Conservation (phyloP, 2,113 vertebrate species). For the Pterocles orientalis region DNA sequence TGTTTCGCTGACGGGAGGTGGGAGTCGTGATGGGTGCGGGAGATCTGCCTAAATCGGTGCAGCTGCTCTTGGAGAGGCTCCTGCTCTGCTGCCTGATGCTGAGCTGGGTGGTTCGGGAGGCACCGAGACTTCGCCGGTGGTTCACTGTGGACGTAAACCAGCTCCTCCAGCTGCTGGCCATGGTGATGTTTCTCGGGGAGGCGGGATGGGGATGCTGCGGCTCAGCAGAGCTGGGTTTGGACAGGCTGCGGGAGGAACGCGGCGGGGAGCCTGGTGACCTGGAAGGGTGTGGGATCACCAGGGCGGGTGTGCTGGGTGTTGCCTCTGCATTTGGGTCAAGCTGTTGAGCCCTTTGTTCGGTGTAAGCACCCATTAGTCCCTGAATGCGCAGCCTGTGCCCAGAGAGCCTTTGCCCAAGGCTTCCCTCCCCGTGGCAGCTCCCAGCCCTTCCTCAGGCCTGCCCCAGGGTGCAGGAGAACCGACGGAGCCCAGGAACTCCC, state of each 20-base stretch:
- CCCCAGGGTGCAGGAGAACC: neutral
- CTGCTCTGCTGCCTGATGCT: neutral
- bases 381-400: neutral
- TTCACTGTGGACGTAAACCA: neutral
- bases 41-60: neutral
- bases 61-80: neutral
- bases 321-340: neutral
- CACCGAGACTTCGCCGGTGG: neutral
- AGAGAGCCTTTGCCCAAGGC: neutral
- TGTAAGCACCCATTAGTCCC: too few relatives aligned
- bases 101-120: neutral
- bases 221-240: neutral
- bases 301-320: neutral
- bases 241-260: neutral
- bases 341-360: neutral
- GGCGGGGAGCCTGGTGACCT: neutral
- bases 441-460: too few relatives aligned
- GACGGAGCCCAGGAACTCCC: neutral
- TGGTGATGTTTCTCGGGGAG: neutral
- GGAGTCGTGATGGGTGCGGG: constrained; percentile 14
- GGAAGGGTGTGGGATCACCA: neutral
- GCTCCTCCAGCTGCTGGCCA: neutral
- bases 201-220: neutral
- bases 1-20: neutral
- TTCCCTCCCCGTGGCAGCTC: neutral